Evolutionary conservation across 2,888 invertebrate species (phyloP), one percentile per base, ranked within the genome.

Genomic region (Charanyca ferruginea): DNA sequence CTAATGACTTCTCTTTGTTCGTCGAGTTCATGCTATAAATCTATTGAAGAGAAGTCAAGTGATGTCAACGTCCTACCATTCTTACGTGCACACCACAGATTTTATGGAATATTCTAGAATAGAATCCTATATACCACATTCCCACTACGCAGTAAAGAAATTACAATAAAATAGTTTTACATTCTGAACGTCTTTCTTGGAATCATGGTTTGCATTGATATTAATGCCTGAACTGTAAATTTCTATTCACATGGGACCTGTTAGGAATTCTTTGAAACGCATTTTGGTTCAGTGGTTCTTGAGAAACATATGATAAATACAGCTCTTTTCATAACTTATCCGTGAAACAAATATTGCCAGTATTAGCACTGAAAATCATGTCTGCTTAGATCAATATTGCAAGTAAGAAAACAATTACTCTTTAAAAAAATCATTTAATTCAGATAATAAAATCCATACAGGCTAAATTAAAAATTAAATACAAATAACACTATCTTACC

Each of bases 1-100:
- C 13, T 51, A 66, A 66, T 25, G 38, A 61, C 7, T 47, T 65
- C 51, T 42, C 60, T 55, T 47, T 5, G 28, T 38, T 47, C 7
- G n/a, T 20, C 9, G 28, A 42, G 35, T 47, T 70, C 20, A 45
- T 25, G 54, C 45, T 28, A 45, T 54, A 49, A 45, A 51, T 71
- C 8, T 47, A 44, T 18, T 59, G 18, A 38, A 23, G 20, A 13
- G 20, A 35, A 51, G 16, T 32, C 41, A 18, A 67, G 35, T n/a
- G 51, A 60, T 38, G 52, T 60, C 55, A 72, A 60, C n/a, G 60
- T 16, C 45, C 44, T 18, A n/a, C 13, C 3, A 22, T 25, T 20
- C 9, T 52, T 20, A 23, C 13, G 41, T 16, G 42, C 25, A 53
- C 42, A 47, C 20, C 42, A 38, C 28, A 20, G 35, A 53, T 58